These are phyloP conservation scores for Dryomyza anilis DNA, from an alignment of 2,888 invertebrate genomes.

Conservation along the genomic window DNA sequence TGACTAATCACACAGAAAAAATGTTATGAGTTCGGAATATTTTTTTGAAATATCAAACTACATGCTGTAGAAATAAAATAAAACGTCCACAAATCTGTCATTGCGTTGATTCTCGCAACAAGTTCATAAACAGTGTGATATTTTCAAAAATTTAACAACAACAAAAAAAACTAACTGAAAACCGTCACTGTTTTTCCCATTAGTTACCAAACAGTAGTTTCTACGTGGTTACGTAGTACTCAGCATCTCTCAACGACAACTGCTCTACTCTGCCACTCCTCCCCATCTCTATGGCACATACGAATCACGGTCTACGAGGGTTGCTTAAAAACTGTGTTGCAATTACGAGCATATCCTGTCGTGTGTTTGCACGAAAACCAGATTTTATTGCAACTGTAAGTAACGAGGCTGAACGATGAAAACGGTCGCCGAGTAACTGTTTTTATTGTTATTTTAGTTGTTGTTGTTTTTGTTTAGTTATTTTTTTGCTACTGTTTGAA, in stretches of 20 bases:
- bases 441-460: neutral
- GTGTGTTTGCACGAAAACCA: neutral
- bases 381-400: constrained; percentile 17
- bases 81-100: too few relatives aligned
- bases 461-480: neutral
- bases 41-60: too few relatives aligned
- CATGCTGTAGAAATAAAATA: too few relatives aligned
- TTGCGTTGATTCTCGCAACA: too few relatives aligned
- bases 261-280: neutral
- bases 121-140: too few relatives aligned
- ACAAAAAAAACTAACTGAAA: too few relatives aligned
- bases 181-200: too few relatives aligned
- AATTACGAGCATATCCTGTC: constrained; percentile 8
- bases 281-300: neutral
- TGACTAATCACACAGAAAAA: too few relatives aligned
- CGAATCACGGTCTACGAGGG: neutral
- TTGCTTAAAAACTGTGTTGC: constrained; percentile 5
- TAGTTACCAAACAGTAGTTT: too few relatives aligned
- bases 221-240: neutral
- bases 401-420: constrained; percentile 8
- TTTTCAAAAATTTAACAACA: too few relatives aligned
- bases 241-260: neutral
- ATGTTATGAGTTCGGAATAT: too few relatives aligned
- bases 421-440: neutral
- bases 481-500: neutral